phyloP scores from a whole-genome alignment of 2,113 vertebrate species.

The Oceanodroma tethys region DNA sequence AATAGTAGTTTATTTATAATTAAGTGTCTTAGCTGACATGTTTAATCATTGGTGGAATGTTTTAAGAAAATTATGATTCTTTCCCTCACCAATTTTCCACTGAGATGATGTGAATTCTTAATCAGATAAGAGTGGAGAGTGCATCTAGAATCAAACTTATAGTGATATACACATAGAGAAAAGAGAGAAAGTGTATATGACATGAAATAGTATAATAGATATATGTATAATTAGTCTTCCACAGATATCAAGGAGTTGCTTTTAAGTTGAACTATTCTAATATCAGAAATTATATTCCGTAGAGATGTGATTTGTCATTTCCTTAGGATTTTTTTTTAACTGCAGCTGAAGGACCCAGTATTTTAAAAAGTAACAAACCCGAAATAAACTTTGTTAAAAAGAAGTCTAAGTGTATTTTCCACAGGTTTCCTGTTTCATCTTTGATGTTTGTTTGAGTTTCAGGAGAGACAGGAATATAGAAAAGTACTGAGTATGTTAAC shows the following conservation, averaged over 20 bases:
- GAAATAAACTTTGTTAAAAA: constrained; percentile 51
- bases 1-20: not conserved
- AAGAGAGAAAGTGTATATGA: not conserved
- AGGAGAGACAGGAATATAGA: not conserved
- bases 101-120: not conserved
- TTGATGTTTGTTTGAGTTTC: constrained; percentile 58
- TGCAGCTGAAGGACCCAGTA: constrained; percentile 2
- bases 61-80: not conserved
- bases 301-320: constrained; percentile 22
- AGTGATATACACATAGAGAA: not conserved
- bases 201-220: not conserved
- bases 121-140: not conserved
- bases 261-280: constrained; percentile 14
- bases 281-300: constrained; percentile 38
- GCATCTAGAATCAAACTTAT: not conserved
- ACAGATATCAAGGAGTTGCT: not conserved
- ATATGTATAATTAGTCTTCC: not conserved
- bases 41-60: not conserved
- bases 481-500: not conserved
- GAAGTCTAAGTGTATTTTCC: constrained; percentile 23
- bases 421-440: constrained; percentile 28
- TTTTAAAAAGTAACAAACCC: constrained; percentile 50
- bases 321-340: not conserved
- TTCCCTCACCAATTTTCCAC: not conserved
- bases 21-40: not conserved